Conservation (phyloP, 2,113 vertebrate genomes). For the Lepisosteus oculatus region DNA sequence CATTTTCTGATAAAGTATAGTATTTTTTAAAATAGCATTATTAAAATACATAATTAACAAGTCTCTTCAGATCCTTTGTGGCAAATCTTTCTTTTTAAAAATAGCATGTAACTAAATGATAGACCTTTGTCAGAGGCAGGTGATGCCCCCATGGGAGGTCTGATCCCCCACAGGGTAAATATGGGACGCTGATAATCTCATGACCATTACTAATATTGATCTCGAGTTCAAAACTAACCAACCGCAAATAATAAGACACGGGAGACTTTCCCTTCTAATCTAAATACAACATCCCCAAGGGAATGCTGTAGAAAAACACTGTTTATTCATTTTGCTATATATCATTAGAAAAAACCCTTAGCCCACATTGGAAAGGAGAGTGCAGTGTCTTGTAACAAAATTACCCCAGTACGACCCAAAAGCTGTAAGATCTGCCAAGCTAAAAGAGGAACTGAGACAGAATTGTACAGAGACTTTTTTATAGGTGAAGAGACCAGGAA, state of each 20-base stretch:
- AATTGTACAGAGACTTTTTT: not conserved
- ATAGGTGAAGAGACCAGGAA: constrained; percentile 9
- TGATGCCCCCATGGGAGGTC: constrained; percentile 8
- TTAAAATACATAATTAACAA: too few species aligned
- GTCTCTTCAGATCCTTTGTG: too few species aligned
- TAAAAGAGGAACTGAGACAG: constrained; percentile 19
- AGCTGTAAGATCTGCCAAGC: not conserved
- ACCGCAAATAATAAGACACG: not conserved
- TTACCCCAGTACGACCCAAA: constrained; percentile 7
- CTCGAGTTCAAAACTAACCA: not conserved
- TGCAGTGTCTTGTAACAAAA: constrained; percentile 20
- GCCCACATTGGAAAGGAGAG: constrained; percentile 5
- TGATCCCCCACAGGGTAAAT: constrained; percentile 2
- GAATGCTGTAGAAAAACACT: not conserved
- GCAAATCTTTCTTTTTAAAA: too few species aligned
- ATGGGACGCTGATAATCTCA: not conserved
- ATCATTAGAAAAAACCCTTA: constrained; percentile 6
- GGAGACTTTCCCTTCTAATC: constrained; percentile 11
- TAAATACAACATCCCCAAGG: not conserved
- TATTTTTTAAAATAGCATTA: too few species aligned
- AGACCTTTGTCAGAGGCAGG: constrained; percentile 4
- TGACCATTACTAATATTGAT: constrained; percentile 11
- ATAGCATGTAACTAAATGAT: too few species aligned
- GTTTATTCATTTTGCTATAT: not conserved
- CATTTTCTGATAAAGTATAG: too few species aligned